phyloP scores from a whole-genome alignment of 2,797 vertebrate species.

The Tauraco hartlaubi region DNA sequence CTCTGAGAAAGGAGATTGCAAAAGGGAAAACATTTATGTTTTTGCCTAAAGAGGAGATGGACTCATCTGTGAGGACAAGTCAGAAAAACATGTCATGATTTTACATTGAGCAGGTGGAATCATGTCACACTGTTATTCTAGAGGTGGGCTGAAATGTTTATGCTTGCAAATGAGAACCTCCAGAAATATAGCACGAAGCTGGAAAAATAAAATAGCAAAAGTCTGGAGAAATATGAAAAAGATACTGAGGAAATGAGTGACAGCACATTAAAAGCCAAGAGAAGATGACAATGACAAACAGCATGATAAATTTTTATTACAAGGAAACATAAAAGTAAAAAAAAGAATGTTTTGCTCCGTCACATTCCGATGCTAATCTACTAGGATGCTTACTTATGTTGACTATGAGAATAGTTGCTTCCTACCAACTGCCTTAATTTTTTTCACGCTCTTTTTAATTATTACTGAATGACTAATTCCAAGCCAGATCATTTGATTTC shows the following conservation, averaged over 20 bases:
- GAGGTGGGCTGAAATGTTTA: slow-evolving; percentile 11
- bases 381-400: neutral
- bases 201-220: neutral
- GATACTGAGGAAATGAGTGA: neutral
- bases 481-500: neutral
- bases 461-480: neutral
- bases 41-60: neutral
- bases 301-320: neutral
- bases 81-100: slow-evolving; percentile 2
- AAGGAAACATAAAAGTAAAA: neutral
- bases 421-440: neutral
- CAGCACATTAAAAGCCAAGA: neutral
- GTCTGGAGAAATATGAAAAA: neutral
- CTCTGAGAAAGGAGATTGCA: neutral
- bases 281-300: neutral
- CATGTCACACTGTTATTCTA: neutral
- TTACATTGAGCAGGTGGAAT: slow-evolving; percentile 14
- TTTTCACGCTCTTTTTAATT: neutral
- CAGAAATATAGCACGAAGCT: neutral
- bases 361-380: neutral
- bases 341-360: neutral
- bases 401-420: neutral
- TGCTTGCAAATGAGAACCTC: neutral
- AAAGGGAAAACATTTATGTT: neutral
- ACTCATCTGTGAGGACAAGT: neutral